Evolutionary conservation across 2,888 invertebrate genomes (phyloP), one percentile per base, ranked within the genome.

Genomic region (Agrotis segetum): DNA sequence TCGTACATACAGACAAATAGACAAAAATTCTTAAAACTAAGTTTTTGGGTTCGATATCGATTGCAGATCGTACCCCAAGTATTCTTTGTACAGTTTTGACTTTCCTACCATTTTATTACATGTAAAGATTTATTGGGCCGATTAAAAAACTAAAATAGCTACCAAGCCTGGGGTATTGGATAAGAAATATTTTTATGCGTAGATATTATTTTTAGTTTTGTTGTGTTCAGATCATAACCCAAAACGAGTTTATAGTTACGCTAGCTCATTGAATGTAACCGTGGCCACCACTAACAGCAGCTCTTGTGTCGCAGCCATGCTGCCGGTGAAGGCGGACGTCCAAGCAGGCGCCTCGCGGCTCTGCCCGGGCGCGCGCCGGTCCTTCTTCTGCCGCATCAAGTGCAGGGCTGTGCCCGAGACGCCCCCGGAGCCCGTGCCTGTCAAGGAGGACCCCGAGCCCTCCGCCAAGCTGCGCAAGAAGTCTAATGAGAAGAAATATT

Each of bases 321-420:
- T 99, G 85, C 99, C 99, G 14, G 98, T 99, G 59, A 98, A 98
- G 94, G 97, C 98, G 1, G 99, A 99, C 88, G 96, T 98, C 71
- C 98, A 98, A 9, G 97, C 98, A 81, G 97, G 97, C 47, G 97
- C 97, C 11, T 97, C 98, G 1, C 97, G 98, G 40, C 95, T 99
- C 14, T 98, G 98, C 90, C 98, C 99, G 0, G 99, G 99, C 7
- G 98, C 99, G 0, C 96, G 99, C 4, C 97, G 99, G 50, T 99
- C 99, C 0, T 99, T 99, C 93, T 99, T 99, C 93, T 99, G 99
- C 90, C 97, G 99, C 75, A 99, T 99, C 98, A 99, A 99, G 92
- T 97, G 97, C 87, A 98, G 98, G 91, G 65, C 61, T 29, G 4
- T 62, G 3, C 91, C 96, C 13, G 87, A 94, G 3, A 9, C 34